Evolutionary conservation across 2,797 vertebrate genomes (phyloP).

Genomic region (Heteromormyrus szaboi): DNA sequence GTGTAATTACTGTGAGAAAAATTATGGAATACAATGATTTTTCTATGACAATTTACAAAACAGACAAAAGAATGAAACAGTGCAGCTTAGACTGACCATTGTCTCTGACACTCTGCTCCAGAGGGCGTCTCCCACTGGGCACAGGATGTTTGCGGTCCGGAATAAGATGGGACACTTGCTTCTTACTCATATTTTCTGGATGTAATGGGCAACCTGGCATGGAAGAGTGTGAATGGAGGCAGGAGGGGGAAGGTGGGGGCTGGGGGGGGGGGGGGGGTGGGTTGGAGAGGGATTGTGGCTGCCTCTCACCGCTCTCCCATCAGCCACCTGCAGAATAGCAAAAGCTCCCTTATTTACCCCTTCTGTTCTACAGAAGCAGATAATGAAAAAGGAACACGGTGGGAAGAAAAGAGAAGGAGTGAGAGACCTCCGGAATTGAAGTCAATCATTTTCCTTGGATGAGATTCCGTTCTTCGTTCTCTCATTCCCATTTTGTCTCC

Average conservation of each 20-base stretch:
- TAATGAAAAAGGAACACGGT: slow-evolving; percentile 45
- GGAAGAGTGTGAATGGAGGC: slow-evolving; percentile 52
- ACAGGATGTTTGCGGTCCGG: not conserved
- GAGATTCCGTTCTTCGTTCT: slow-evolving; percentile 9
- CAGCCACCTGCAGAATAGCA: slow-evolving; percentile 60
- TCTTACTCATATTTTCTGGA: slow-evolving; percentile 69
- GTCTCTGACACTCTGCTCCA: not conserved
- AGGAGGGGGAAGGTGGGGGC: not conserved
- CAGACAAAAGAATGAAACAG: not conserved
- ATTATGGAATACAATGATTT: not conserved
- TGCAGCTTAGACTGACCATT: not conserved
- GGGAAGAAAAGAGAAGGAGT: slow-evolving; percentile 1
- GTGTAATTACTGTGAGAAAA: not conserved
- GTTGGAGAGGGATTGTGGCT: slow-evolving; percentile 48
- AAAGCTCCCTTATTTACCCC: slow-evolving; percentile 46
- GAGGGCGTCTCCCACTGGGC: not conserved
- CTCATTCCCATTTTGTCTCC: not conserved
- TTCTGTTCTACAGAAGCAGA: slow-evolving; percentile 48
- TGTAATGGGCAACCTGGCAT: slow-evolving; percentile 65
- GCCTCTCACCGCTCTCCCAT: slow-evolving; percentile 51
- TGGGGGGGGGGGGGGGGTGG: not conserved
- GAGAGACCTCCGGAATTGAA: slow-evolving; percentile 27
- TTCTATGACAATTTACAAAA: not conserved
- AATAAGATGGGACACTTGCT: slow-evolving; percentile 42
- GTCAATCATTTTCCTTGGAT: slow-evolving; percentile 28